Percentiles rank a stretch among this genome's conserved stretches.
These are phyloP conservation scores for Rana temporaria DNA, from an alignment of 2,113 vertebrate genomes.

Conservation along the genomic window DNA sequence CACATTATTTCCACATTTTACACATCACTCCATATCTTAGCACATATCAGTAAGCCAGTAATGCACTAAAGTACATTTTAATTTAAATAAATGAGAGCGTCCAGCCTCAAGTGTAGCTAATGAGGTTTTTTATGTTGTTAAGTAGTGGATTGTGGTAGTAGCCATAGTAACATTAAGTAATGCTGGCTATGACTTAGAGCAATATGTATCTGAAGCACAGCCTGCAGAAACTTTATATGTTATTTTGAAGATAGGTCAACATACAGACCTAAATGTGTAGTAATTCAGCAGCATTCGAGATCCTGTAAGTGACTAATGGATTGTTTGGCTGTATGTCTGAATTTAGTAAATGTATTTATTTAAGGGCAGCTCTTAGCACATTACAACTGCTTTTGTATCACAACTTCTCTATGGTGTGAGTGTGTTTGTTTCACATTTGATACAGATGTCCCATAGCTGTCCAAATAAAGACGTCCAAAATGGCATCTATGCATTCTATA, in stretches of 20 bases:
- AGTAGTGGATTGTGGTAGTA: slow-evolving; percentile 19
- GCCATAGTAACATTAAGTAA: slow-evolving; percentile 26
- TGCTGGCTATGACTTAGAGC: slow-evolving; percentile 1
- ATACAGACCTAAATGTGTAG: slow-evolving; percentile 24
- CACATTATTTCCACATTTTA: slow-evolving; percentile 18
- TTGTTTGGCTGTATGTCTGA: slow-evolving; percentile 25
- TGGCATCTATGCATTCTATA: too few species aligned
- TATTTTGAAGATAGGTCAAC: slow-evolving; percentile 15
- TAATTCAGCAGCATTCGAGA: slow-evolving; percentile 24
- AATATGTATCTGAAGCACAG: slow-evolving; percentile 1
- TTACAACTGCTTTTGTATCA: neutral
- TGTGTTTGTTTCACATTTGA: too few species aligned
- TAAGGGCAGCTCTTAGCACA: neutral
- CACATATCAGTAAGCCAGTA: neutral
- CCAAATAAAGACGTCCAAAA: too few species aligned
- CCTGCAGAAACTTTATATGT: slow-evolving; percentile 1
- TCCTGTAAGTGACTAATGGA: slow-evolving; percentile 14
- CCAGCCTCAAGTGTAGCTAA: neutral
- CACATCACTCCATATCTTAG: neutral
- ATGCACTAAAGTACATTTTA: slow-evolving; percentile 26
- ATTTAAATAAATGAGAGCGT: slow-evolving; percentile 29
- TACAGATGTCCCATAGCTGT: too few species aligned
- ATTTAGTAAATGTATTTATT: neutral
- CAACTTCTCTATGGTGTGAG: too few species aligned
- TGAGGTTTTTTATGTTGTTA: slow-evolving; percentile 21